These are phyloP conservation scores for Scrobipalpa costella DNA, from an alignment of 2,888 invertebrate genomes.

Conservation along the genomic window DNA sequence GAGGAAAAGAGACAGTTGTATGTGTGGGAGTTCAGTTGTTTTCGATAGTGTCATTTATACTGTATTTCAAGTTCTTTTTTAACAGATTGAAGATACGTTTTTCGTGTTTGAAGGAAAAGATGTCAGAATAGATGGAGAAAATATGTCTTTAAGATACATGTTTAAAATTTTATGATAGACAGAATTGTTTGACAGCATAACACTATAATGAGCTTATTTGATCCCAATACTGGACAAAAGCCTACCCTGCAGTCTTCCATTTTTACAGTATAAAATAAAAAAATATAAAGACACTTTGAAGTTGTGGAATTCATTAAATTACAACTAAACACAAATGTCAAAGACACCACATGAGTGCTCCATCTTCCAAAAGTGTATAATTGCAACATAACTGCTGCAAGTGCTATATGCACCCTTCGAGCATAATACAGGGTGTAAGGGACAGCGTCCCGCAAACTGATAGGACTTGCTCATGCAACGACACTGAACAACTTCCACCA, in stretches of 20 bases:
- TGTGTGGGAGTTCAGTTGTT: neutral
- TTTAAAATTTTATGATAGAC: too few species aligned
- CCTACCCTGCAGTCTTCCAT: neutral
- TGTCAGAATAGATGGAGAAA: too few species aligned
- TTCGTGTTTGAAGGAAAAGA: neutral
- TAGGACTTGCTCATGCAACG: too few species aligned
- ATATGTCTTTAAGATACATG: too few species aligned
- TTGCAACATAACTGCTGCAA: neutral
- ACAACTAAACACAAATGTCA: neutral
- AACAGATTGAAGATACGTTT: neutral
- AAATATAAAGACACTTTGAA: neutral
- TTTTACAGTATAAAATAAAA: neutral
- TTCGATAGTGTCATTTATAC: neutral
- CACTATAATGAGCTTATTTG: too few species aligned
- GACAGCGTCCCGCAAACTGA: too few species aligned
- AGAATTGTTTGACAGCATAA: too few species aligned
- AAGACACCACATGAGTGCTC: conserved; percentile 5
- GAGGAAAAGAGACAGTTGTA: conserved; percentile 22
- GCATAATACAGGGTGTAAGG: too few species aligned
- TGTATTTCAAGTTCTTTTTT: neutral
- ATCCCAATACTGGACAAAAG: too few species aligned
- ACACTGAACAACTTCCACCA: too few species aligned
- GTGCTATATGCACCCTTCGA: neutral
- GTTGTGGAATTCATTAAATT: neutral
- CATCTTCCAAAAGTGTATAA: neutral